Conservation (phyloP, 2,113 vertebrate genomes). For the Opisthocomus hoazin region DNA sequence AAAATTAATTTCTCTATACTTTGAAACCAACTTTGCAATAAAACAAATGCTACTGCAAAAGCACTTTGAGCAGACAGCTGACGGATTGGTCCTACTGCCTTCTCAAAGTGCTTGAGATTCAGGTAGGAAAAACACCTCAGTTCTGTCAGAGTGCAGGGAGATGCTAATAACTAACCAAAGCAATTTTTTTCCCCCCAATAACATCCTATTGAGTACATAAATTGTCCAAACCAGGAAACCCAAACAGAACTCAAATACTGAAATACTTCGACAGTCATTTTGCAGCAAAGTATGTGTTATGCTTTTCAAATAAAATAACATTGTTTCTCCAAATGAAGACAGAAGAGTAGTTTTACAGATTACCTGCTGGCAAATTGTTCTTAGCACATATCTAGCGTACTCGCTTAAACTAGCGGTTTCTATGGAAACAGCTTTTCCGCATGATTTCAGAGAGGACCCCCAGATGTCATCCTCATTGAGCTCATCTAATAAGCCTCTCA, state of each 20-base stretch:
- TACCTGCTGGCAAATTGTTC: slow-evolving; percentile 79
- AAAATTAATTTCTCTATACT: not conserved
- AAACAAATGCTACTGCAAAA: not conserved
- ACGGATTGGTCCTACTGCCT: not conserved
- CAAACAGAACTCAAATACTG: not conserved
- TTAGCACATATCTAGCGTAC: slow-evolving; percentile 72
- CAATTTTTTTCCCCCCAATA: not conserved
- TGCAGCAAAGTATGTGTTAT: not conserved
- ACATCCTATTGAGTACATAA: not conserved
- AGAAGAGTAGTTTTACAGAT: not conserved
- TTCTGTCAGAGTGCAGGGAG: not conserved
- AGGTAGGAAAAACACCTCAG: not conserved
- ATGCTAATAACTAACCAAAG: not conserved
- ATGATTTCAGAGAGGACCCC: slow-evolving; percentile 53
- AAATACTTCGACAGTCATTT: not conserved
- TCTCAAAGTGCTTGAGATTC: not conserved
- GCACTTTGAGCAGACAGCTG: not conserved
- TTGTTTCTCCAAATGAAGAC: not conserved
- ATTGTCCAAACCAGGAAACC: not conserved
- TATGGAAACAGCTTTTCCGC: slow-evolving; percentile 65
- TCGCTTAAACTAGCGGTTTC: slow-evolving; percentile 74
- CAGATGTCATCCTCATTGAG: slow-evolving; percentile 61
- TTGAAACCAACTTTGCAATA: not conserved
- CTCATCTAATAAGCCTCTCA: slow-evolving; percentile 57
- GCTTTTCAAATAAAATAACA: not conserved